These are phyloP conservation scores for Metridium senile DNA, from an alignment of 92 coral and sea anemone species.

Conservation along the genomic window DNA sequence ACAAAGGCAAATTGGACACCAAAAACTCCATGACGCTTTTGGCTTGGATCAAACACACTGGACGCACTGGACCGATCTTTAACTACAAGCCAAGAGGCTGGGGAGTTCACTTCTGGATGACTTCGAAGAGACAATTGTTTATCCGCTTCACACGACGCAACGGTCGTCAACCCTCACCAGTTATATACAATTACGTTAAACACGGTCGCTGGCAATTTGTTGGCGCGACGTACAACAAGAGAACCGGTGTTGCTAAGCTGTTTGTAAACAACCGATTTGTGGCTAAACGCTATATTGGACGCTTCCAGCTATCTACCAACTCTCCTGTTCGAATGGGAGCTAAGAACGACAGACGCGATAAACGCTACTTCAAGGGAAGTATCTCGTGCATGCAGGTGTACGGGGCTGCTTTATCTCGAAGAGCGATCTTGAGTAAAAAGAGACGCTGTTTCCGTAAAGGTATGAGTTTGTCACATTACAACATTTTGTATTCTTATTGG, in stretches of 20 bases:
- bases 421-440: slow-evolving; percentile 1
- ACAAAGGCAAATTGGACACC: slow-evolving; percentile 67
- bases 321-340: slow-evolving; percentile 58
- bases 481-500: neutral
- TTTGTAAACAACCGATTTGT: slow-evolving; percentile 46
- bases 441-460: slow-evolving; percentile 31
- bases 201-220: slow-evolving; percentile 52
- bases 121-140: slow-evolving; percentile 36
- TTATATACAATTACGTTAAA: neutral
- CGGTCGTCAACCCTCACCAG: slow-evolving; percentile 34
- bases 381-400: slow-evolving; percentile 59
- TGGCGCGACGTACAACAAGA: slow-evolving; percentile 42
- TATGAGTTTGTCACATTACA: neutral
- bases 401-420: neutral
- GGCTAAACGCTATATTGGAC: slow-evolving; percentile 25
- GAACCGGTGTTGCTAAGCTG: slow-evolving; percentile 38
- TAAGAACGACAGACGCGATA: slow-evolving; percentile 22
- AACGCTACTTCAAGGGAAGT: slow-evolving; percentile 50
- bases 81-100: slow-evolving; percentile 61
- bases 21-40: slow-evolving; percentile 70
- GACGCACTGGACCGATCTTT: slow-evolving; percentile 78
- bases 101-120: slow-evolving; percentile 63
- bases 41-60: slow-evolving; percentile 73
- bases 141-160: slow-evolving; percentile 46
- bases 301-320: slow-evolving; percentile 44